Evolutionary conservation across 2,797 vertebrate species (phyloP).

Genomic region (Tenualosa thibaudeaui): DNA sequence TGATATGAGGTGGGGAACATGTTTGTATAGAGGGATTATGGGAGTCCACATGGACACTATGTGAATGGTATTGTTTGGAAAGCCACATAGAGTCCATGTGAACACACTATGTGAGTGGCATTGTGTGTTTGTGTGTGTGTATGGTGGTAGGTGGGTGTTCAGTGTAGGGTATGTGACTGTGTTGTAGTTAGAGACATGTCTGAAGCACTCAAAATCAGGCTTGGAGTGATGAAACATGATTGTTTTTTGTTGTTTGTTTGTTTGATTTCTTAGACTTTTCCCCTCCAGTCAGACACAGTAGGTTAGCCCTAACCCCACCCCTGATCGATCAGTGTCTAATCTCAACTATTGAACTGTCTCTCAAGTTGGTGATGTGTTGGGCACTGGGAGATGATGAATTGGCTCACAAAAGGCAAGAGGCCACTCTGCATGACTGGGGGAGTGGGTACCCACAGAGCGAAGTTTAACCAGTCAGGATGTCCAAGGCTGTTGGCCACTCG

Average conservation of each 20-base stretch:
- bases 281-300: constrained; percentile 9
- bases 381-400: neutral
- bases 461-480: neutral
- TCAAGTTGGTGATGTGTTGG: neutral
- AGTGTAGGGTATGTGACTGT: neutral
- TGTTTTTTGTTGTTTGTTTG: neutral
- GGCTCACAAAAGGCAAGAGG: neutral
- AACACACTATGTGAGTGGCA: neutral
- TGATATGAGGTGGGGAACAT: neutral
- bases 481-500: neutral
- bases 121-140: neutral
- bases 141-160: neutral
- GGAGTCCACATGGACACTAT: constrained; percentile 7
- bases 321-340: neutral
- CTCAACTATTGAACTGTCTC: neutral
- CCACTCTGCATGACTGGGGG: neutral
- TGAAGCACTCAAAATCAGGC: neutral
- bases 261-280: neutral
- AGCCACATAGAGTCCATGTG: neutral
- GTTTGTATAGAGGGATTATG: neutral
- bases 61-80: neutral
- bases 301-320: neutral
- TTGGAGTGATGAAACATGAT: neutral
- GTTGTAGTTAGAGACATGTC: neutral
- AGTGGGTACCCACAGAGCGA: neutral